Evolutionary conservation across 2,888 invertebrate genomes (phyloP).

Genomic region (Dendrolimus pini): DNA sequence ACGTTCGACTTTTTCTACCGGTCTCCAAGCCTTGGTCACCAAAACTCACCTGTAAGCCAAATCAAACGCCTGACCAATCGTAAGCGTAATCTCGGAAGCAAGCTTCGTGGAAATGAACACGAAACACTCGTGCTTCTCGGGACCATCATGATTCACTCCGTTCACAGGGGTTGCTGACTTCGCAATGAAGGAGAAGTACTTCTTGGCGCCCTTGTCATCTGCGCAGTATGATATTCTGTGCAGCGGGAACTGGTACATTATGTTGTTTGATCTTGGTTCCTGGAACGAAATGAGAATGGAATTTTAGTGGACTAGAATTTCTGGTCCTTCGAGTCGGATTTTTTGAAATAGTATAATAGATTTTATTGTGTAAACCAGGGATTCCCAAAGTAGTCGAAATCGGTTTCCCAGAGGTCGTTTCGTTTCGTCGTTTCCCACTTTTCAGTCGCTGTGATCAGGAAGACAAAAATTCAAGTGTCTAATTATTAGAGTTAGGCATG

Average conservation of each 20-base stretch:
- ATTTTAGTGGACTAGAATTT: slow-evolving; percentile 2
- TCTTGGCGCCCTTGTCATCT: slow-evolving; percentile 98
- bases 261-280: slow-evolving; percentile 85
- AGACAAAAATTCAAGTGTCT: no score
- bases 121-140: slow-evolving; percentile 94
- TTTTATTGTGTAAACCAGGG: no score
- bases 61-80: slow-evolving; percentile 99
- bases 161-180: slow-evolving; percentile 74
- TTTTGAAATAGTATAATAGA: neutral
- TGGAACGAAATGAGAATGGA: slow-evolving; percentile 38
- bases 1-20: no score
- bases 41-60: slow-evolving; percentile 87
- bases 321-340: neutral
- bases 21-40: no score
- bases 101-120: slow-evolving; percentile 98
- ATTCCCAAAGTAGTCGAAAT: no score
- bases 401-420: no score
- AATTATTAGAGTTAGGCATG: no score
- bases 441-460: no score
- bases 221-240: slow-evolving; percentile 99
- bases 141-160: slow-evolving; percentile 29
- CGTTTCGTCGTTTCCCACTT: no score
- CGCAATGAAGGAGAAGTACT: slow-evolving; percentile 97
- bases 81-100: slow-evolving; percentile 97
- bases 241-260: slow-evolving; percentile 95